Base-by-base conservation (phyloP, 2,797 vertebrate genomes). In the Gobio occitaniae region DNA sequence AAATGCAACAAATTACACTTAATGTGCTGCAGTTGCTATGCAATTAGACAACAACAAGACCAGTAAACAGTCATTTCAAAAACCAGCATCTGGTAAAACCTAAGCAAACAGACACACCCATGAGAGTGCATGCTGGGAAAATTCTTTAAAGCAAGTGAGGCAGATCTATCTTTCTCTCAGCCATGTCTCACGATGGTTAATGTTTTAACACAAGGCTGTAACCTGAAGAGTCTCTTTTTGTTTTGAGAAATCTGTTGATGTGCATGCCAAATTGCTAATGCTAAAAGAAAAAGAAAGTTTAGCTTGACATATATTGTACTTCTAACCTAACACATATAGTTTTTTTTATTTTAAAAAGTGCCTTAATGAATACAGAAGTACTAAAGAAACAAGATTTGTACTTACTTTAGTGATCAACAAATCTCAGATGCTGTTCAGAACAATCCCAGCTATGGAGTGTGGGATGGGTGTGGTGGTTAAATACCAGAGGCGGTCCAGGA, bases 401-500 rank as follows among this genome's bases (percentile, higher is more conserved):
- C 93, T 93, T 94, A 96, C 95, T 93, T 56, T 25, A 48, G 13
- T 38, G 70, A 88, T 81, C 65, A 86, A 86, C 29, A 87, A 59
- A 85, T 86, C 91, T 25, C 29, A 71, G 87, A 91, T 82, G 92
- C 85, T 87, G 86, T 84, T 91, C 86, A 90, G 89, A 90, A 89
- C 47, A 89, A 86, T 83, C 82, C 84, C 80, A 86, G 86, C 85
- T 75, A 80, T 83, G 87, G 84, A 87, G 3, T 50, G 69, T 80
- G 84, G 77, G 84, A 88, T 88, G 92, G 91, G 91, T 92, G 92
- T 94, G 92, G 90, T 90, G 47, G 25, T 91, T 93, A 68, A 93
- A 93, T 92, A 91, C 63, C 80, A 86, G 75, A 88, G 83, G 71
- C 89, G 61, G 69, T 38, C 80, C 85, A 82, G 44, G 47, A 72